These are phyloP conservation scores for Drosophila eugracilis DNA, from an alignment of 1,140 invertebrate species.

Conservation along the genomic window DNA sequence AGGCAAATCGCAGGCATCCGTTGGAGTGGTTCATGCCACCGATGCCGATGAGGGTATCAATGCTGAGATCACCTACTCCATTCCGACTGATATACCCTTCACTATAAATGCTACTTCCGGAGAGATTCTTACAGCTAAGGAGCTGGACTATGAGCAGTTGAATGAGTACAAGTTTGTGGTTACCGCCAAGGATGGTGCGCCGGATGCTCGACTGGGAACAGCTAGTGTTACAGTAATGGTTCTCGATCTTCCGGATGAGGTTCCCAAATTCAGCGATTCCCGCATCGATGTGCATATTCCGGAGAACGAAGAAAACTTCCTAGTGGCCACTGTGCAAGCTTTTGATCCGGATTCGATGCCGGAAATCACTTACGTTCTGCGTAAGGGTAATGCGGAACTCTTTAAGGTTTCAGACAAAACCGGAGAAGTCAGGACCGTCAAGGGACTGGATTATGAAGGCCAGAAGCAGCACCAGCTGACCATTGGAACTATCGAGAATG, in stretches of 20 bases:
- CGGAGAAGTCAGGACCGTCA: constrained; percentile 90
- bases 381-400: constrained; percentile 91
- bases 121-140: constrained; percentile 90
- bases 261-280: constrained; percentile 91
- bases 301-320: constrained; percentile 92
- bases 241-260: constrained; percentile 92
- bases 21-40: constrained; percentile 92
- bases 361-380: constrained; percentile 93
- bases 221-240: constrained; percentile 92
- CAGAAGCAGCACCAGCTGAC: constrained; percentile 90
- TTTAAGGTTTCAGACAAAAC: constrained; percentile 93
- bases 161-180: constrained; percentile 94
- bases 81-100: constrained; percentile 92
- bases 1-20: constrained; percentile 88
- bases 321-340: constrained; percentile 90
- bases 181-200: constrained; percentile 94
- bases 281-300: constrained; percentile 91
- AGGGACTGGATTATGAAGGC: constrained; percentile 92
- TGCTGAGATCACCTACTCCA: constrained; percentile 88
- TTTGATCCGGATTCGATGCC: constrained; percentile 91
- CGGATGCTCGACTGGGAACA: constrained; percentile 93
- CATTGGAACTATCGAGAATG: constrained; percentile 93
- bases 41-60: constrained; percentile 92
- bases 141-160: constrained; percentile 94
- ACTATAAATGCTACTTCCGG: constrained; percentile 91